Evolutionary conservation across 2,797 vertebrate genomes (phyloP), one percentile per base, ranked within the genome.

Genomic region (Myripristis murdjan): DNA sequence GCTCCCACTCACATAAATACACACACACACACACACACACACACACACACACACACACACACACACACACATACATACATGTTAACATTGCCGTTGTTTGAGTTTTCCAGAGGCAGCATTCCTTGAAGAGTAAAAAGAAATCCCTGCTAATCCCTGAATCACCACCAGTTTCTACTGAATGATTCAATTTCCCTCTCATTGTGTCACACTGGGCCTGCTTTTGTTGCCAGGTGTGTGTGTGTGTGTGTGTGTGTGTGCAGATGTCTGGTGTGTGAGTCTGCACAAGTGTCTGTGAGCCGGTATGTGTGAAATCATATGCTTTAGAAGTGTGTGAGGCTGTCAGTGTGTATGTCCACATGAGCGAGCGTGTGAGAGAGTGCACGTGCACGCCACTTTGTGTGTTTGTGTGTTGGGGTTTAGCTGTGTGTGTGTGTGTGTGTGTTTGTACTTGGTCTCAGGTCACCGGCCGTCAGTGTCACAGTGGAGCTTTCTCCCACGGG

Each of bases 131-230:
- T 79, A 64, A 64, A 89, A 81, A 81, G 61, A 92, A 92, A 90
- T 83, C 83, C 77, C 76, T 24, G 26, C 73, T 93, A 91, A 94
- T 93, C 90, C 91, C 80, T 23, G 72, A 86, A 85, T 89, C 75
- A 86, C 79, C 75, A 73, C 53, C 63, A 73, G 84, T 90, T 91
- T 91, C 89, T 87, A 62, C 64, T 83, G 81, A 93, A 88, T 89
- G 90, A 89, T 91, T 92, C 86, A 90, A 90, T 90, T 91, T 92
- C 85, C 91, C 73, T 83, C 68, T 81, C 73, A 89, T 91, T 92
- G 91, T 92, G 81, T 71, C 75, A 76, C 77, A 77, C 87, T 84
- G 84, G 64, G 77, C 72, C 73, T 57, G 24, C 1, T 43, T 71
- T 1, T 73, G 67, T 78, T 31, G 49, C 49, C 54, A 62, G 6